Percentiles rank a stretch among this genome's conserved stretches.
Conservation (phyloP, 2,888 invertebrate species). For the Neoascia interrupta region DNA sequence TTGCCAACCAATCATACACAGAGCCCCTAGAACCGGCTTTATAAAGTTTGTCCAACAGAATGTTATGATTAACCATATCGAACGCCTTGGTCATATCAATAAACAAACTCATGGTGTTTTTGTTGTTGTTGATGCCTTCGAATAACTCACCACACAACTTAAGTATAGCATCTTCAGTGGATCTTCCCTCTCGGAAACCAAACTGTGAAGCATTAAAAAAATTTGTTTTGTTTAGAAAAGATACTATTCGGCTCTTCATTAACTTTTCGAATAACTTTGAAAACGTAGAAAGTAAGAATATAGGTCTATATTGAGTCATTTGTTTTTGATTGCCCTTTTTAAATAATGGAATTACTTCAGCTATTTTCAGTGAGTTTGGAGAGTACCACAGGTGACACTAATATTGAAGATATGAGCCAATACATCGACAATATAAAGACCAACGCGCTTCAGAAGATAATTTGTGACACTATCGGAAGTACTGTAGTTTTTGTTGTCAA, state of each 20-base stretch:
- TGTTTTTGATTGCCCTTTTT: constrained; percentile 21
- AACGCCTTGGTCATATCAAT: constrained; percentile 34
- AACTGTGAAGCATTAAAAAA: constrained; percentile 22
- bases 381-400: background rate
- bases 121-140: constrained; percentile 1
- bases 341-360: constrained; percentile 18
- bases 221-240: constrained; percentile 9
- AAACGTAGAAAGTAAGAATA: constrained; percentile 17
- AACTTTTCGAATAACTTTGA: constrained; percentile 26
- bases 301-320: constrained; percentile 10
- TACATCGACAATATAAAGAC: constrained; percentile 10
- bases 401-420: constrained; percentile 1
- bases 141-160: constrained; percentile 24
- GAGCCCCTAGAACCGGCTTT: constrained; percentile 15
- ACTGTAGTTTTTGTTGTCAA: background rate
- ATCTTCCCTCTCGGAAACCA: constrained; percentile 23
- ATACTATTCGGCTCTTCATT: constrained; percentile 16
- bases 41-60: constrained; percentile 20
- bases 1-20: constrained; percentile 17
- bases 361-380: constrained; percentile 8
- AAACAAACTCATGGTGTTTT: constrained; percentile 14
- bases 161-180: constrained; percentile 24
- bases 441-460: constrained; percentile 4
- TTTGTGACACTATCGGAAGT: constrained; percentile 3
- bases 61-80: constrained; percentile 12